phyloP scores from a whole-genome alignment of 2,113 vertebrate genomes.

The Sakesphorus luctuosus region DNA sequence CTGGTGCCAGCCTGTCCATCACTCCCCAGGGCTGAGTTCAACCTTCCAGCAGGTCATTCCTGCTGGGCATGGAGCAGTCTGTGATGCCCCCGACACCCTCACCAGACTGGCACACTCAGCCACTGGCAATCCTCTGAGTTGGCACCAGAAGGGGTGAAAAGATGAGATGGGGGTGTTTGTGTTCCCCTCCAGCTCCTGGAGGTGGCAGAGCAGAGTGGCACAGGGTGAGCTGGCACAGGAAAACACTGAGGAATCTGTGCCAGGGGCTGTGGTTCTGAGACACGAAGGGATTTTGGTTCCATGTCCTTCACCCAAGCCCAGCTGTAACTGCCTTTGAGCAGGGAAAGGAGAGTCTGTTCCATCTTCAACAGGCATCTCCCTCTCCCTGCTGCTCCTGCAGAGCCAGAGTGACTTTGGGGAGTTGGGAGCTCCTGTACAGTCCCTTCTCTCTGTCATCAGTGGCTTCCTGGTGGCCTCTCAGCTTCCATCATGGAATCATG shows the following conservation, averaged over 20 bases:
- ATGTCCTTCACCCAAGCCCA: accelerated
- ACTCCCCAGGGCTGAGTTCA: neutral
- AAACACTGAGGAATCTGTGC: accelerated
- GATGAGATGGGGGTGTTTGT: neutral
- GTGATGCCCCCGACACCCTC: accelerated
- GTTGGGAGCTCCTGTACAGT: neutral
- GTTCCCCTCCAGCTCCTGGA: neutral
- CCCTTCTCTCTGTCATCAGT: neutral
- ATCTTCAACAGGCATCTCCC: no score
- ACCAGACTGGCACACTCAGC: accelerated
- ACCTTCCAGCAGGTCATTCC: neutral
- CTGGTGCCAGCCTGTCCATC: neutral
- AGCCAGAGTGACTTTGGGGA: neutral
- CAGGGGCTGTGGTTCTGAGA: accelerated
- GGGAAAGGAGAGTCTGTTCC: neutral
- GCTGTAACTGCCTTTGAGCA: neutral
- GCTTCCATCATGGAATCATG: accelerated
- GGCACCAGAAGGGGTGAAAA: neutral
- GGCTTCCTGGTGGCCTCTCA: neutral
- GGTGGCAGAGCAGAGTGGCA: neutral
- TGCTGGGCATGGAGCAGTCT: neutral
- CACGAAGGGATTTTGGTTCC: neutral
- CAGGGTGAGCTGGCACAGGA: neutral
- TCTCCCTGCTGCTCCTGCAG: neutral
- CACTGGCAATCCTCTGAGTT: neutral